A percentile compares a stretch with the other conserved stretches of the same genome.
These are phyloP conservation scores for Akabosia matsudoensis DNA, from an alignment of 1,140 invertebrate species.

Conservation along the genomic window DNA sequence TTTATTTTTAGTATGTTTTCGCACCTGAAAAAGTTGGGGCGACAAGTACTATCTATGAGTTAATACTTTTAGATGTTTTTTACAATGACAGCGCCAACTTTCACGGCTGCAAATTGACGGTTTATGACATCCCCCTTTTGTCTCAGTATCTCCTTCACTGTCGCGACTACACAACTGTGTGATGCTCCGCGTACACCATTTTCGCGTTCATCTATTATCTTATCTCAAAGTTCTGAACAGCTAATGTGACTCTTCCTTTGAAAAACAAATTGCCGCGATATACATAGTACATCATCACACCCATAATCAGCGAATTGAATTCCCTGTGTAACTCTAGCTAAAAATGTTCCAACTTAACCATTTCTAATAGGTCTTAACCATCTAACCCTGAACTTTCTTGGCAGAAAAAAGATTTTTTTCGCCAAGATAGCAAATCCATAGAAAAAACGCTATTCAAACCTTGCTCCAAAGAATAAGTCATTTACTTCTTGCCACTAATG, in stretches of 20 bases:
- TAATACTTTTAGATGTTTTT: too few relatives aligned
- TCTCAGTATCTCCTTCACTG: too few relatives aligned
- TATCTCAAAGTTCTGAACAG: not conserved
- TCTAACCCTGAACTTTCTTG: constrained; percentile 9
- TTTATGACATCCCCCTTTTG: not conserved
- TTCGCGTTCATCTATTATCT: too few relatives aligned
- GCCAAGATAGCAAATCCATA: not conserved
- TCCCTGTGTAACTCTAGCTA: too few relatives aligned
- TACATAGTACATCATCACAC: not conserved
- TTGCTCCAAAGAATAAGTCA: not conserved
- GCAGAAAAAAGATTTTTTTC: not conserved
- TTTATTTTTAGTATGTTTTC: too few relatives aligned
- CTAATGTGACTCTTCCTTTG: not conserved
- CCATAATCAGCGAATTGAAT: too few relatives aligned
- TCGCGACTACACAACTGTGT: not conserved
- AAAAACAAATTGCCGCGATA: not conserved
- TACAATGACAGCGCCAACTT: too few relatives aligned
- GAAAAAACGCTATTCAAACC: not conserved
- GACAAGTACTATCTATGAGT: too few relatives aligned
- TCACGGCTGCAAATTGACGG: not conserved
- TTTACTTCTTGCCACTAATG: constrained; percentile 2
- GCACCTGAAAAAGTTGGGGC: too few relatives aligned
- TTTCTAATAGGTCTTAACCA: not conserved
- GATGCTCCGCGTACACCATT: not conserved
- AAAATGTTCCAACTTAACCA: too few relatives aligned